phyloP scores from a whole-genome alignment of 2,797 vertebrate genomes.

The Xerus rutilus region DNA sequence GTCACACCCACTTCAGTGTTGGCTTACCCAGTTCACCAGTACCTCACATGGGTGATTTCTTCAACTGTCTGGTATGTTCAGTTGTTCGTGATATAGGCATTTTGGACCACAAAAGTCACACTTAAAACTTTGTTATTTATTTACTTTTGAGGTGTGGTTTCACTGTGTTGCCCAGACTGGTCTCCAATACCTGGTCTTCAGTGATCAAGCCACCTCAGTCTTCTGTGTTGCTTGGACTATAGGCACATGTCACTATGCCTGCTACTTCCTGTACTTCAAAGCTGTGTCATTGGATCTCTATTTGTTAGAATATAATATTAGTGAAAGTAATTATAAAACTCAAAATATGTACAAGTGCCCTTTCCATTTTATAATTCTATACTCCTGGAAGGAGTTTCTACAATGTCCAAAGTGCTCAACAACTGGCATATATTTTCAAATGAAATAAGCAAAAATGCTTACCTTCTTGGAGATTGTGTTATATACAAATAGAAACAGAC shows the following conservation, averaged over 20 bases:
- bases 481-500: background rate
- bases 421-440: background rate
- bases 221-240: too few relatives aligned
- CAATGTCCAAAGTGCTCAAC: background rate
- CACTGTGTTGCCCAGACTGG: too few relatives aligned
- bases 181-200: too few relatives aligned
- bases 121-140: too few relatives aligned
- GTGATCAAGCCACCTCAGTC: too few relatives aligned
- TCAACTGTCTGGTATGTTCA: background rate
- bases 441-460: background rate
- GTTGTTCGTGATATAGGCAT: background rate
- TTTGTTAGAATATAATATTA: background rate
- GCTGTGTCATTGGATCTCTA: too few relatives aligned
- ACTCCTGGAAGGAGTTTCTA: background rate
- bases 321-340: background rate
- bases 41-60: background rate
- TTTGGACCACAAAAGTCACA: background rate
- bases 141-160: too few relatives aligned
- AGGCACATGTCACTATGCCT: too few relatives aligned
- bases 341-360: background rate
- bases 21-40: background rate
- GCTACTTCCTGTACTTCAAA: too few relatives aligned
- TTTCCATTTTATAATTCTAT: background rate
- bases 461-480: background rate
- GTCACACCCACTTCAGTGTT: background rate